These are phyloP conservation scores for Sphaerophoria taeniata DNA, from an alignment of 2,888 invertebrate genomes.

Conservation along the genomic window DNA sequence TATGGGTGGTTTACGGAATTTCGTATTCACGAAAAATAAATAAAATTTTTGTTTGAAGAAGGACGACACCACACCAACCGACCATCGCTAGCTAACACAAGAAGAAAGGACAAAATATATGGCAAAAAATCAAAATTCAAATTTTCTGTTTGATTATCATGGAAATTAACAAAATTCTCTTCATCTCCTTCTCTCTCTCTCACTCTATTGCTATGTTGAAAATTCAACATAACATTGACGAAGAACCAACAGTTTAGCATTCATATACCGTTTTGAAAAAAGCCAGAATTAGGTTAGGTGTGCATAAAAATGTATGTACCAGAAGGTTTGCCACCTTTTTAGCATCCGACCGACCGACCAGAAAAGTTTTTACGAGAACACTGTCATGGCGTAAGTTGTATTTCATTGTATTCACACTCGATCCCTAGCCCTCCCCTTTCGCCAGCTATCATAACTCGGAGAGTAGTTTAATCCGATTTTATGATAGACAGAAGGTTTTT, in stretches of 20 bases:
- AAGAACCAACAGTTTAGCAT: conserved; percentile 62
- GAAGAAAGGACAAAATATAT: conserved; percentile 39
- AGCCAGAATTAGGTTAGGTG: conserved; percentile 66
- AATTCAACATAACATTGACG: conserved; percentile 23
- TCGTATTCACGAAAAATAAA: conserved; percentile 8
- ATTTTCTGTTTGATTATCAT: conserved; percentile 75
- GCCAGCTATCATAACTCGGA: not conserved
- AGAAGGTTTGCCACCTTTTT: conserved; percentile 55
- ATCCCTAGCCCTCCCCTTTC: conserved; percentile 34
- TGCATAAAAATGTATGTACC: conserved; percentile 34
- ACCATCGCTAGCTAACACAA: conserved; percentile 1
- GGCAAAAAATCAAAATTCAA: conserved; percentile 66
- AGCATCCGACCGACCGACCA: not conserved
- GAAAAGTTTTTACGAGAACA: not conserved
- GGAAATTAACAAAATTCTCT: conserved; percentile 74
- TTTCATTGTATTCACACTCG: conserved; percentile 45
- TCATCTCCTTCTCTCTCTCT: conserved; percentile 51
- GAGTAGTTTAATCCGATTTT: conserved; percentile 66
- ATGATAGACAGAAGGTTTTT: conserved; percentile 66
- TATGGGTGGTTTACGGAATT: not conserved
- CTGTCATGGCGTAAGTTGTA: conserved; percentile 4
- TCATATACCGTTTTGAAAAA: conserved; percentile 65
- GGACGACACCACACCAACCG: conserved; percentile 21
- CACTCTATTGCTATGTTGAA: conserved; percentile 24
- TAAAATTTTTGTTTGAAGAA: conserved; percentile 19